Percentiles rank a stretch among this genome's conserved stretches.
Conservation (phyloP, 2,888 invertebrate species). For the Spilarctia lutea region DNA sequence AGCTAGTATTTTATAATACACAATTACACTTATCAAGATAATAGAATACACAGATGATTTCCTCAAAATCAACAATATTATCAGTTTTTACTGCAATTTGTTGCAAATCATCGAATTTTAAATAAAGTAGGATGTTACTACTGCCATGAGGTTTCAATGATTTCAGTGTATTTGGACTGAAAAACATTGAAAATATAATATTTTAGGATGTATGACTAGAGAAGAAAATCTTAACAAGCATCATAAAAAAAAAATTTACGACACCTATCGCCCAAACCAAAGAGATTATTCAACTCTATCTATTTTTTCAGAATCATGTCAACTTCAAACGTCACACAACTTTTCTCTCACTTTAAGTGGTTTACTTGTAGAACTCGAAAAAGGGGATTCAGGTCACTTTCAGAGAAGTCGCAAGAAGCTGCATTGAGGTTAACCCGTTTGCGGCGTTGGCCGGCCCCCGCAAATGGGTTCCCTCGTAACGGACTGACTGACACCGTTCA, state of each 20-base stretch:
- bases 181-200: neutral
- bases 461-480: conserved; percentile 65
- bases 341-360: conserved; percentile 12
- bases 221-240: neutral
- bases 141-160: neutral
- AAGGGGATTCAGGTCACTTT: conserved; percentile 48
- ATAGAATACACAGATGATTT: too few relatives aligned
- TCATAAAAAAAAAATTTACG: neutral
- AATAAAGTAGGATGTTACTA: too few relatives aligned
- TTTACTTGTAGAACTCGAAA: conserved; percentile 15
- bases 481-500: conserved; percentile 64
- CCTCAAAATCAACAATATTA: too few relatives aligned
- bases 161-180: neutral
- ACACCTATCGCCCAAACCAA: neutral
- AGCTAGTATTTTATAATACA: too few relatives aligned
- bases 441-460: conserved; percentile 38
- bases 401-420: conserved; percentile 40
- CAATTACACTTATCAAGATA: too few relatives aligned
- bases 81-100: neutral
- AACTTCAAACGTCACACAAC: conserved; percentile 3
- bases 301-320: neutral
- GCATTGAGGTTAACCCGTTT: conserved; percentile 53
- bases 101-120: too few relatives aligned
- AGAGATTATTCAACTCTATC: neutral
- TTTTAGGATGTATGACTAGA: neutral